Evolutionary conservation across 2,888 invertebrate species (phyloP).

Genomic region (Metallyticus violacea): DNA sequence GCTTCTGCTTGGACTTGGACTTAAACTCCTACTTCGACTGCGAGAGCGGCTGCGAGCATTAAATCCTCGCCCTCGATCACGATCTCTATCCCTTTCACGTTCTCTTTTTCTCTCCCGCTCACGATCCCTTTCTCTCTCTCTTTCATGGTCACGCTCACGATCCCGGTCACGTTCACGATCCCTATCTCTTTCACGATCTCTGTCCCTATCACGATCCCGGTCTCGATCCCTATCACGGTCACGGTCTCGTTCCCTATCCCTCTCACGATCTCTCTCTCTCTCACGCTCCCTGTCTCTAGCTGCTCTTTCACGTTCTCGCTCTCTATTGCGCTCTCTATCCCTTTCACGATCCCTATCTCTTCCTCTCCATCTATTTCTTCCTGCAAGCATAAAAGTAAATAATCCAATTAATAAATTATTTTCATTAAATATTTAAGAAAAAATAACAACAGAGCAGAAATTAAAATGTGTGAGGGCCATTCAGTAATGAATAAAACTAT

Average conservation of each 20-base stretch:
- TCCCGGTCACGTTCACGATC: background rate
- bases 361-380: slow-evolving; percentile 27
- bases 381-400: slow-evolving; percentile 8
- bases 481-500: too few species aligned
- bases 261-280: background rate
- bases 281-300: background rate
- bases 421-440: background rate
- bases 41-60: background rate
- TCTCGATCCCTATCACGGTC: background rate
- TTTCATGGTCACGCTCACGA: background rate
- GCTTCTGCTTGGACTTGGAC: background rate
- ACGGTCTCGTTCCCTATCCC: slow-evolving; percentile 22
- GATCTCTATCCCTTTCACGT: background rate
- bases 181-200: background rate
- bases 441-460: background rate
- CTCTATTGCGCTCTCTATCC: background rate
- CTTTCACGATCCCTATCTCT: background rate
- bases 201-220: background rate
- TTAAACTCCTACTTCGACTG: background rate
- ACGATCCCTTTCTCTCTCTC: background rate
- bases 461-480: background rate
- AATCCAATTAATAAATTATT: too few species aligned
- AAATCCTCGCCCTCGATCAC: slow-evolving; percentile 20
- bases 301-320: background rate
- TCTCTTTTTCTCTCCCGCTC: too few species aligned